phyloP scores from a whole-genome alignment of 2,797 vertebrate species.

The Chaenodraco wilsoni region DNA sequence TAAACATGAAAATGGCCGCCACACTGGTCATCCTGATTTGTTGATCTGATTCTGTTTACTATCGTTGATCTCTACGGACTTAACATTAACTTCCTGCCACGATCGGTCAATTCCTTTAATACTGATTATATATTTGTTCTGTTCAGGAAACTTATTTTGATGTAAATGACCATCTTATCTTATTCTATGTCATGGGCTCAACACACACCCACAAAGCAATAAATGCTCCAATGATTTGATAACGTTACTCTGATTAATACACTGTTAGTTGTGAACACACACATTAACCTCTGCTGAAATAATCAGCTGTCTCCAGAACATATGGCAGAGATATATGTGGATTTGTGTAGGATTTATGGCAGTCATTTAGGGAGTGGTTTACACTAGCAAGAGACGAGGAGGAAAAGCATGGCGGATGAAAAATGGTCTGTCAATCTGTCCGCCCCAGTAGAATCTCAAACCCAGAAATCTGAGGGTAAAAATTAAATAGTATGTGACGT shows the following conservation, averaged over 20 bases:
- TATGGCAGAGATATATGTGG: conserved; percentile 65
- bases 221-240: conserved; percentile 49
- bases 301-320: conserved; percentile 67
- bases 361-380: conserved; percentile 69
- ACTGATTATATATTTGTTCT: conserved; percentile 19
- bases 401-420: conserved; percentile 68
- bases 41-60: too few species aligned
- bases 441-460: conserved; percentile 67
- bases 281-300: conserved; percentile 63
- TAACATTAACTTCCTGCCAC: too few species aligned
- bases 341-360: conserved; percentile 74
- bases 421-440: conserved; percentile 76
- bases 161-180: conserved; percentile 18
- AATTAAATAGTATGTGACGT: conserved; percentile 74
- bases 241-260: conserved; percentile 60
- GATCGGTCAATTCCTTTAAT: background rate
- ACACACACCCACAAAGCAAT: conserved; percentile 30
- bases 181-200: conserved; percentile 28
- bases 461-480: conserved; percentile 56
- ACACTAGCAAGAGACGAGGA: conserved; percentile 61
- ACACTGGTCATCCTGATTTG: too few species aligned
- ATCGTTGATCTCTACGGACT: too few species aligned
- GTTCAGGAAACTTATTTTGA: conserved; percentile 15
- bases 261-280: conserved; percentile 50
- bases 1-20: too few species aligned